Base-by-base conservation (phyloP, 1,140 invertebrate species). In the Holcopasites calliopsidis region DNA sequence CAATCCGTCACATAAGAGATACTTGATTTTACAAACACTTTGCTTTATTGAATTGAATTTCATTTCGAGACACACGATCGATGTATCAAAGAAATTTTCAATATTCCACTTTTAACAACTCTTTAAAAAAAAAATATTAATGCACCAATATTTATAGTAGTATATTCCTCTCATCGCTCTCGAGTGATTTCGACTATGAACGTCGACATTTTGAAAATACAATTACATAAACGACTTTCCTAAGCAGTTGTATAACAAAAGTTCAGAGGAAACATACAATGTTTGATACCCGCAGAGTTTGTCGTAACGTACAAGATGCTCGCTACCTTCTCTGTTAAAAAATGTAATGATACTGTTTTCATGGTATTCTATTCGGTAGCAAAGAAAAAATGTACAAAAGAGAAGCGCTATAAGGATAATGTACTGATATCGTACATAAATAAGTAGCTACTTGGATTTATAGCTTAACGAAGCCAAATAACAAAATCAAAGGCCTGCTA, bases 251-350 rank as follows among this genome's bases (percentile, higher is more conserved):
- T 77, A 49, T 28, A 60, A 76, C 40, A 66, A 23, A 74, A 35
- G 31, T 44, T 57, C 60, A 10, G 69, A 33, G 58, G 42, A 69
- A 1, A 47, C 16, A 72, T 42, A 33, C 49, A n/a, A n/a, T n/a
- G n/a, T 55, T 58, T 40, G 55, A 69, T 55, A 74, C 21, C 69
- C 54, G 55, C 23, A 77, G 61, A 66, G 58, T 10, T 69, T 50
- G 33, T 13, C 55, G 26, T 21, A 23, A 62, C 60, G 42, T 66
- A 76, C 26, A n/a, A n/a, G 60, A 33, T 66, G 66, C 50, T 76
- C 60, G 54, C 58, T 76, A 61, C 21, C 47, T 76, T 55, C 47
- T 21, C 38, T 50, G 57, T 57, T 80, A 54, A 60, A 80, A 70
- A 52, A 31, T 33, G 26, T 16, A 49, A 13, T n/a, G 42, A 70